Evolutionary conservation across 2,888 invertebrate genomes (phyloP).

Genomic region (Tenthredo mesomela): DNA sequence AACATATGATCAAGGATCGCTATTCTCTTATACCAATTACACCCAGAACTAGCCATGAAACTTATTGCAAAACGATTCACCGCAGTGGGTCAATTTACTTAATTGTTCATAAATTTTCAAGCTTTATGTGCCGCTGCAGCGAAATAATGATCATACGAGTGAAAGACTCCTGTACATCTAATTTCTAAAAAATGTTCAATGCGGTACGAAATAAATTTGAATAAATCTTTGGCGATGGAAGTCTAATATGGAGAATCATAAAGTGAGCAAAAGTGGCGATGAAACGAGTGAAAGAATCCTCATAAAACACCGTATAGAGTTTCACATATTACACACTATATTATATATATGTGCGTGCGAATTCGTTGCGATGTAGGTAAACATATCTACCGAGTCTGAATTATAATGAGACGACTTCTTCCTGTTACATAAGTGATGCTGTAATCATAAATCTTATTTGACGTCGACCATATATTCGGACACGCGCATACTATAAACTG

Average conservation of each 20-base stretch:
- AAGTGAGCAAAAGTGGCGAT: neutral
- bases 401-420: constrained; percentile 8
- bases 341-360: neutral
- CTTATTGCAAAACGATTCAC: constrained; percentile 1
- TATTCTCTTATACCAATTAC: neutral
- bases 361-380: neutral
- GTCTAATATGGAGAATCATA: neutral
- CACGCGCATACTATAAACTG: neutral
- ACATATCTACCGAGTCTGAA: neutral
- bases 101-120: neutral
- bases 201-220: neutral
- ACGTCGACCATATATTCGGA: neutral
- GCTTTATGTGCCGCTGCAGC: neutral
- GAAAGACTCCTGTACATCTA: neutral
- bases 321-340: neutral
- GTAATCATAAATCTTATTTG: neutral
- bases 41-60: neutral
- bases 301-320: neutral
- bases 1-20: neutral
- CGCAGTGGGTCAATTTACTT: neutral
- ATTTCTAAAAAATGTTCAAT: neutral
- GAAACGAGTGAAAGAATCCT: neutral
- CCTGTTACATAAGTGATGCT: constrained; percentile 25
- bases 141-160: neutral
- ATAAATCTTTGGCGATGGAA: neutral